Evolutionary conservation across 2,113 vertebrate species (phyloP), one percentile per base, ranked within the genome.

Genomic region (Sinocyclocheilus anophthalmus): DNA sequence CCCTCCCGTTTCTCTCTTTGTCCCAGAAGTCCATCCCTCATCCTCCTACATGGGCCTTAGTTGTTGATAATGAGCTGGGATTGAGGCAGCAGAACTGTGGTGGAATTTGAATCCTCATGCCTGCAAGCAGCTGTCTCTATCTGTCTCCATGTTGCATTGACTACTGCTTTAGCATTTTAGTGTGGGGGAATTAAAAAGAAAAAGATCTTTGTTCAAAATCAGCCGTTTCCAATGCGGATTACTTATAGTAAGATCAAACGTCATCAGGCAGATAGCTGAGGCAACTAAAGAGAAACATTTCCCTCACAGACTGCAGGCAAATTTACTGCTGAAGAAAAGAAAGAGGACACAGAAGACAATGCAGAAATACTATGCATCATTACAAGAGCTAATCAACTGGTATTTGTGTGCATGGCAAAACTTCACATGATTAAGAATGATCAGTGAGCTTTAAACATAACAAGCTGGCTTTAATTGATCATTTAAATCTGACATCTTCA

Each of bases 91-190:
- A 72, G 39, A 22, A 48, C 61, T 81, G 39, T 50, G 72, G 61
- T 50, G 79, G 16, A 50, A 9, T 87, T 75, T 85, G 39, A 77
- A 78, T 85, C 42, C 67, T 63, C 18, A 72, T 86, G 33, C 83
- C 85, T 85, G 72, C 0, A 10, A 90, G 53, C 65, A 33, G 53
- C 85, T 53, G 65, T 80, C 75, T 59, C 65, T 86, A 42, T 78
- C 55, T 45, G 37, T 48, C 20, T 45, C 42, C 42, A 50, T 69
- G 92, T 94, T 94, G 90, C 92, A 91, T 90, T 93, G 91, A 90
- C 93, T 91, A 93, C 93, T 88, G 81, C 57, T 81, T 86, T 87
- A 88, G 42, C 45, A 30, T 86, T 33, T 59, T 76, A 59, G 69
- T 79, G 59, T 81, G 76, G 77, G 75, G 42, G 69, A 86, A 76